Conservation (phyloP, 2,888 invertebrate genomes). For the Pteria penguin region DNA sequence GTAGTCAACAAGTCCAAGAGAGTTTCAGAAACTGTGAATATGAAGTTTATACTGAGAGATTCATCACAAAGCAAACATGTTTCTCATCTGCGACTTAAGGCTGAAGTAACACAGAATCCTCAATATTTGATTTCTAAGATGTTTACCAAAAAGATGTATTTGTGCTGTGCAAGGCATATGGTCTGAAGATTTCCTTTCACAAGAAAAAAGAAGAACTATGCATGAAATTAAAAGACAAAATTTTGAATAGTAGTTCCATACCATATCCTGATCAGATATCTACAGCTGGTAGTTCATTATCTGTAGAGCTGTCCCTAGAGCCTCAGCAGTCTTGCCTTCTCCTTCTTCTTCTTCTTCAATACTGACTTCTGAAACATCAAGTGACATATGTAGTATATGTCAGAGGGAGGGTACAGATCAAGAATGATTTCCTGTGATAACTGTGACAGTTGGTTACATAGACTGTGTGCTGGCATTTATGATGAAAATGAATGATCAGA, state of each 20-base stretch:
- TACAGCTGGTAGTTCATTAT: not conserved
- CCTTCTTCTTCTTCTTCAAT: slow-evolving; percentile 6
- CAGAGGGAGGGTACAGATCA: not conserved
- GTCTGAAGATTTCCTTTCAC: not conserved
- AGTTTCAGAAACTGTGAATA: slow-evolving; percentile 4
- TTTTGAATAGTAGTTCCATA: not conserved
- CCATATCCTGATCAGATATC: not conserved
- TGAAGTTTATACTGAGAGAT: slow-evolving; percentile 9
- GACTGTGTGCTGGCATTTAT: slow-evolving; percentile 7
- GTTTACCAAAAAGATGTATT: not conserved
- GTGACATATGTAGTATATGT: not conserved
- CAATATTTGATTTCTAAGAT: not conserved
- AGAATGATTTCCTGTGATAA: slow-evolving; percentile 13
- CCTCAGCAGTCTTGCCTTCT: not conserved
- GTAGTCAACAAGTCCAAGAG: slow-evolving; percentile 15
- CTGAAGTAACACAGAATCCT: not conserved
- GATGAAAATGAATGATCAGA: slow-evolving; percentile 3
- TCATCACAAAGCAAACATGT: not conserved
- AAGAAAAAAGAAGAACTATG: not conserved
- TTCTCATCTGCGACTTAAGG: not conserved
- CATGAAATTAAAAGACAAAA: not conserved
- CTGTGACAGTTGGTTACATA: slow-evolving; percentile 5
- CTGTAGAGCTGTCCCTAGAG: slow-evolving; percentile 3
- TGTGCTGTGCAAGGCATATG: not conserved
- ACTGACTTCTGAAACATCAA: slow-evolving; percentile 1